Evolutionary conservation across 2,797 vertebrate species (phyloP).

Genomic region (Mionectes olivaceus): DNA sequence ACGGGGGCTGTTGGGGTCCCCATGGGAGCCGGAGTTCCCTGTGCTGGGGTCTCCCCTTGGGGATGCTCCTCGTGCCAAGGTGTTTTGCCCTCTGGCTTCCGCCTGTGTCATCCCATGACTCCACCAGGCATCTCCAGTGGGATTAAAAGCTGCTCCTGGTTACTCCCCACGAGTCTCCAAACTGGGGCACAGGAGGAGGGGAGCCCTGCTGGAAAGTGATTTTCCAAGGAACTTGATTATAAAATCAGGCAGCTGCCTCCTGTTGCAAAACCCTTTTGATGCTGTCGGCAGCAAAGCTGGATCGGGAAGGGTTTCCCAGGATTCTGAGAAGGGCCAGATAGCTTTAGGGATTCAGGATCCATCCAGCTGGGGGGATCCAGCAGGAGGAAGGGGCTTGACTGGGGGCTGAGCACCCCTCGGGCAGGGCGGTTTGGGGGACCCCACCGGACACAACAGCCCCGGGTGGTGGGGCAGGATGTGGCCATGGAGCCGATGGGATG

Average conservation of each 20-base stretch:
- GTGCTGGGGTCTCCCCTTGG: accelerated
- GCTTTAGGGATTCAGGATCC: not conserved
- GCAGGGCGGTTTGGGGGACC: accelerated
- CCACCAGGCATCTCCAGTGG: not conserved
- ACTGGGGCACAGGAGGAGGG: accelerated
- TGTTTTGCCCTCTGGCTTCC: not conserved
- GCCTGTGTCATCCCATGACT: accelerated
- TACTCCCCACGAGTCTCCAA: accelerated
- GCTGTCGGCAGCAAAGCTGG: accelerated
- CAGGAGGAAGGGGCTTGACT: not conserved
- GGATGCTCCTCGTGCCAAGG: accelerated
- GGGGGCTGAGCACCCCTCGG: not conserved
- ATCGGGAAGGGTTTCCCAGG: not conserved
- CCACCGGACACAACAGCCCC: accelerated
- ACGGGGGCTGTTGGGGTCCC: accelerated
- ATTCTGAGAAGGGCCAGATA: not conserved
- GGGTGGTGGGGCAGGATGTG: not conserved
- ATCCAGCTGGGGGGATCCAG: not conserved
- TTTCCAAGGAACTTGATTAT: not conserved
- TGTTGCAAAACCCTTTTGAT: not conserved
- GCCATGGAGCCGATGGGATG: accelerated
- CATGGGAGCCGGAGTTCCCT: not conserved
- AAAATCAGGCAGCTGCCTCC: not conserved
- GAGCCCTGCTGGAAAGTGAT: not conserved
- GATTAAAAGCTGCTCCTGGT: not conserved